These are phyloP conservation scores for Zosterops pallidus DNA, from an alignment of 2,113 vertebrate species.

Conservation along the genomic window DNA sequence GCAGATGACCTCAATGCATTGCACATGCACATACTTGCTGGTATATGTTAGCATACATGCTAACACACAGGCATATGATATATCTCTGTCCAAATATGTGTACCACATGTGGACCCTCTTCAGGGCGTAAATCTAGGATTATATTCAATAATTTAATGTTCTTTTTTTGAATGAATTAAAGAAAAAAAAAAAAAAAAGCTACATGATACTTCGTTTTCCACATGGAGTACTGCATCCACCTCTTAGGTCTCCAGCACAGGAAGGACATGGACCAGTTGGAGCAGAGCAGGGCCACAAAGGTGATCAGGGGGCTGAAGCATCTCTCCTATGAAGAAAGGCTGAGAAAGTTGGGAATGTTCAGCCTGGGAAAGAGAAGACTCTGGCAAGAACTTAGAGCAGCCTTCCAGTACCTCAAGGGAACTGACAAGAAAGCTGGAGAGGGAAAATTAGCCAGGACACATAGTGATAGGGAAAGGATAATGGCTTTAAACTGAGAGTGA, in stretches of 20 bases:
- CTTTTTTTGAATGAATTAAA: neutral
- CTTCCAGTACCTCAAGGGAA: neutral
- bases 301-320: neutral
- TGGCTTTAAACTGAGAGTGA: neutral
- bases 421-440: neutral
- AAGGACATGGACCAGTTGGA: too few species aligned
- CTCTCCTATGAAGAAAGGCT: neutral
- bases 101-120: neutral
- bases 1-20: fast-evolving
- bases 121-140: neutral
- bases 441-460: neutral
- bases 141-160: neutral
- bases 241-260: neutral
- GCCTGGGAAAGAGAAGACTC: neutral
- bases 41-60: neutral
- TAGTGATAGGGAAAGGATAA: neutral
- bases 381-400: neutral
- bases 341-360: neutral
- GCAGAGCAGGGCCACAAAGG: neutral
- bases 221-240: neutral
- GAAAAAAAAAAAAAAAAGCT: neutral
- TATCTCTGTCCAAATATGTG: neutral
- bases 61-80: neutral
- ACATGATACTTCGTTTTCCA: neutral
- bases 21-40: neutral